These are phyloP conservation scores for Drosophila limbata DNA, from an alignment of 2,888 invertebrate genomes.

Conservation along the genomic window DNA sequence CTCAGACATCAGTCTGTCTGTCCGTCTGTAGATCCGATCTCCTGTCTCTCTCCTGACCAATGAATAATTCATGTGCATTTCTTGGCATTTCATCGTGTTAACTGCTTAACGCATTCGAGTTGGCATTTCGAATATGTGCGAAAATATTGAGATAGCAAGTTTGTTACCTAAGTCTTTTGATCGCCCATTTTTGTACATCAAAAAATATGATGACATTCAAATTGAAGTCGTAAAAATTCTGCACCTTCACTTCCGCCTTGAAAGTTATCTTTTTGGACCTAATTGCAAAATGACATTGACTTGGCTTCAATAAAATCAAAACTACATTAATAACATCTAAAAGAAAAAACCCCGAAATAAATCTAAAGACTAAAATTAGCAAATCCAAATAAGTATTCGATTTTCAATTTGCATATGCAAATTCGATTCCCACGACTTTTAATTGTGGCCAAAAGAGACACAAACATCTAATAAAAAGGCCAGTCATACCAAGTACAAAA, in stretches of 20 bases:
- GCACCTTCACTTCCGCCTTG: slow-evolving; percentile 62
- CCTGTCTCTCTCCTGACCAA: slow-evolving; percentile 29
- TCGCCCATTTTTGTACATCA: slow-evolving; percentile 22
- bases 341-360: slow-evolving; percentile 24
- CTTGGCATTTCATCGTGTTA: slow-evolving; percentile 39
- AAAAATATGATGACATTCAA: slow-evolving; percentile 6
- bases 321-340: slow-evolving; percentile 21
- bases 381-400: slow-evolving; percentile 39
- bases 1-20: neutral
- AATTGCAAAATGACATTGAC: slow-evolving; percentile 70
- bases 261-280: slow-evolving; percentile 40
- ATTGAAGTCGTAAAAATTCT: slow-evolving; percentile 32
- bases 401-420: slow-evolving; percentile 73
- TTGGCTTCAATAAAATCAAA: slow-evolving; percentile 24
- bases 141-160: slow-evolving; percentile 41
- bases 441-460: slow-evolving; percentile 56
- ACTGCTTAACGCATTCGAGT: slow-evolving; percentile 51
- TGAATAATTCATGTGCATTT: slow-evolving; percentile 56
- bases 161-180: slow-evolving; percentile 68
- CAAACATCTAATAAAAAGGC: slow-evolving; percentile 29
- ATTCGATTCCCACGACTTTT: slow-evolving; percentile 78
- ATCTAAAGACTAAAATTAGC: slow-evolving; percentile 31
- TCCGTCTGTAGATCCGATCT: slow-evolving; percentile 18
- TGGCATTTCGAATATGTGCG: slow-evolving; percentile 41
- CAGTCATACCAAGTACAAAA: slow-evolving; percentile 22